A percentile compares a stretch with the other conserved stretches of the same genome.
phyloP scores from a whole-genome alignment of 2,888 invertebrate genomes.

The Drosophila fungiperda region DNA sequence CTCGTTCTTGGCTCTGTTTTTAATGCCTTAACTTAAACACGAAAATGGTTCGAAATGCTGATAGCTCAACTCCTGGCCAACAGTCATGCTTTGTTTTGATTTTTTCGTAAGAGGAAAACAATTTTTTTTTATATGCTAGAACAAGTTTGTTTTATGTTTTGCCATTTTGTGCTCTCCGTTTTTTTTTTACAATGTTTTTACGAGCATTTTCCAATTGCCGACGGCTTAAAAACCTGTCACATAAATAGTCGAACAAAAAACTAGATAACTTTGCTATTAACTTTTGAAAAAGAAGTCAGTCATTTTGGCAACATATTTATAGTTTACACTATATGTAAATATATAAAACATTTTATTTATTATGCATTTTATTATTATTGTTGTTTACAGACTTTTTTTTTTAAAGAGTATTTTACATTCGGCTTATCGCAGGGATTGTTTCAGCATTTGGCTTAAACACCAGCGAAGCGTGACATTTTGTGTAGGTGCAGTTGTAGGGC shows the following conservation, averaged over 20 bases:
- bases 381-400: not conserved
- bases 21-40: slow-evolving; percentile 69
- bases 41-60: slow-evolving; percentile 38
- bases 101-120: slow-evolving; percentile 45
- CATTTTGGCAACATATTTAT: not conserved
- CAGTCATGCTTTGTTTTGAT: slow-evolving; percentile 52
- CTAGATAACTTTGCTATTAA: slow-evolving; percentile 20
- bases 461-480: slow-evolving; percentile 43
- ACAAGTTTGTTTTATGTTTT: slow-evolving; percentile 63
- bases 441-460: slow-evolving; percentile 26
- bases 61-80: slow-evolving; percentile 26
- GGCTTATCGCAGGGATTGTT: not conserved
- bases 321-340: not conserved
- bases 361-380: not conserved
- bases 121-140: slow-evolving; percentile 47
- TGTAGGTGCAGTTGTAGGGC: not conserved
- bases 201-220: slow-evolving; percentile 50
- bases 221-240: slow-evolving; percentile 33
- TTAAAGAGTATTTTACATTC: slow-evolving; percentile 3
- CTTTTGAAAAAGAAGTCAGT: slow-evolving; percentile 13
- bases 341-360: not conserved
- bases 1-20: slow-evolving; percentile 10
- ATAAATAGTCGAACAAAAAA: slow-evolving; percentile 20
- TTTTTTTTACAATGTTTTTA: slow-evolving; percentile 52
- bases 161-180: slow-evolving; percentile 10